Evolutionary conservation across 1,140 invertebrate species (phyloP), one percentile per base, ranked within the genome.

Genomic region (Drosophila arawakana): DNA sequence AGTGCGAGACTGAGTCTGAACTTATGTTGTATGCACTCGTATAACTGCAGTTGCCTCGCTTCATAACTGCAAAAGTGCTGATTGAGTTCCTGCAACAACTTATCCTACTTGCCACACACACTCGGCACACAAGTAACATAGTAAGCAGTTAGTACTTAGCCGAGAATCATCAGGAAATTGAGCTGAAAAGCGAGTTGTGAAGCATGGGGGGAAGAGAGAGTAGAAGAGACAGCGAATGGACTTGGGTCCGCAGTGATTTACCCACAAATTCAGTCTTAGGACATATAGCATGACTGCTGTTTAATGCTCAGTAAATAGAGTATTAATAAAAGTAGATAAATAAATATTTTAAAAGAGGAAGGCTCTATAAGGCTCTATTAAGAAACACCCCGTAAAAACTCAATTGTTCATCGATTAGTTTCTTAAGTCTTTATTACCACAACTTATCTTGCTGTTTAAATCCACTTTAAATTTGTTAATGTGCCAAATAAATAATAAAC

Each of bases 11-110:
- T 30, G 25, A 30, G 25, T 37, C 21, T 7, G 41, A 59, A 58
- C 55, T 44, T 15, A 57, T 41, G 35, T 5, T 43, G 39, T 11
- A 43, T 43, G 35, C n/a, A 11, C 49, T 55, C 55, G 50, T 54
- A 37, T 44, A 59, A 73, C 52, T 44, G 34, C 18, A 49, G 54
- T 21, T 13, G 52, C 43, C 41, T 60, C 44, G 67, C 63, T 46
- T 63, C 73, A 75, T 59, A 75, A 71, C 59, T 75, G 67, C 73
- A 41, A 63, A 71, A 75, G 52, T 59, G 59, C 67, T 65, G 73
- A 71, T 75, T 71, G 67, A 74, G 66, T 70, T 74, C 57, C 71
- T 59, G 57, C 71, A 25, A 61, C 39, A 68, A 61, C 65, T 69
- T 69, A 55, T 69, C 55, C 71, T 43, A 44, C 59, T 61, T 70